phyloP scores from a whole-genome alignment of 2,113 vertebrate species.

The Fulmarus glacialis region DNA sequence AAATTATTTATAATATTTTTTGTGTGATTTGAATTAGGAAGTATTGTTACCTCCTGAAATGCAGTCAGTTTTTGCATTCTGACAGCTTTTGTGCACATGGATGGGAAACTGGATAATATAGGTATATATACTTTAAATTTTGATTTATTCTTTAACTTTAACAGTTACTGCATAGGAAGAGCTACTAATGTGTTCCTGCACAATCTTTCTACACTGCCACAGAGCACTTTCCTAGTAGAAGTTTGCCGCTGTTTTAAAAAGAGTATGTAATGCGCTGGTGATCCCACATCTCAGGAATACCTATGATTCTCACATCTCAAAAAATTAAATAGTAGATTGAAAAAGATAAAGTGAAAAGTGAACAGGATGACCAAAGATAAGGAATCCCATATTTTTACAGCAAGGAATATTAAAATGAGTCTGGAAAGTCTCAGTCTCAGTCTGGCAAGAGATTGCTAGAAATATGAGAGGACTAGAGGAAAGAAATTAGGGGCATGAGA shows the following conservation, averaged over 20 bases:
- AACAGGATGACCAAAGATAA: background rate
- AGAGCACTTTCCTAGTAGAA: background rate
- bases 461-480: background rate
- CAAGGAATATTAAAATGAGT: background rate
- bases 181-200: background rate
- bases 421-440: background rate
- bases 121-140: background rate
- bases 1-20: background rate
- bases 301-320: background rate
- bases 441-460: background rate
- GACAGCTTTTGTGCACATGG: background rate
- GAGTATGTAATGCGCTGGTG: background rate
- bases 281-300: background rate
- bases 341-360: background rate
- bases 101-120: background rate
- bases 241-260: background rate
- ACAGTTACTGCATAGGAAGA: background rate
- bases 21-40: background rate
- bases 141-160: background rate
- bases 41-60: background rate
- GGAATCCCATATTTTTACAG: background rate
- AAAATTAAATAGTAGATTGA: background rate
- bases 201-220: background rate
- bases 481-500: background rate
- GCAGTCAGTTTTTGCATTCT: accelerated